phyloP scores from a whole-genome alignment of 1,140 invertebrate genomes.

The Drosophila orena region DNA sequence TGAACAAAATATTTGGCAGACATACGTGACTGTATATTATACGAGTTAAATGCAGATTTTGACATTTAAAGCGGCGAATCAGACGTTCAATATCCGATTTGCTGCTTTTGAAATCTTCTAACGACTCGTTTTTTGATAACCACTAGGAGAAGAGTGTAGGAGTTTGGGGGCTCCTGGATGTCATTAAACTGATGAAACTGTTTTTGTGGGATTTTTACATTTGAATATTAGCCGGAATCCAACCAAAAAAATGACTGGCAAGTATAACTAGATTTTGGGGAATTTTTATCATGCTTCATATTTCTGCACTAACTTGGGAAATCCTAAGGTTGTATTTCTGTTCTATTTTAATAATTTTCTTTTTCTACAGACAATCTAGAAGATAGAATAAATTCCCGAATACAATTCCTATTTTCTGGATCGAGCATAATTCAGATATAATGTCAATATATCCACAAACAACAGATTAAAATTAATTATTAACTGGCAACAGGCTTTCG shows the following conservation, averaged over 20 bases:
- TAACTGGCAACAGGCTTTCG: slow-evolving; percentile 54
- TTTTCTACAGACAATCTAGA: too few species aligned
- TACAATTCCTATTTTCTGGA: neutral
- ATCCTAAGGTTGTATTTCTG: neutral
- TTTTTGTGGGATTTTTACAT: slow-evolving; percentile 9
- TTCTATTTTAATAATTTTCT: too few species aligned
- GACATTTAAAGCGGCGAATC: slow-evolving; percentile 49
- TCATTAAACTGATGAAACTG: slow-evolving; percentile 34
- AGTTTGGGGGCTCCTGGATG: slow-evolving; percentile 1
- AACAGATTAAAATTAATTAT: slow-evolving; percentile 56
- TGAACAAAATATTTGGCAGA: slow-evolving; percentile 34
- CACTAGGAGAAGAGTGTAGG: neutral
- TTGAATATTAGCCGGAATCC: too few species aligned
- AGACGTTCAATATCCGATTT: slow-evolving; percentile 45
- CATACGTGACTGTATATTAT: slow-evolving; percentile 20
- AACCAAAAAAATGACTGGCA: neutral
- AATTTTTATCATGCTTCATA: neutral
- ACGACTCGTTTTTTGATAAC: slow-evolving; percentile 11
- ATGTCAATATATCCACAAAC: slow-evolving; percentile 42
- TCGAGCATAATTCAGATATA: slow-evolving; percentile 30
- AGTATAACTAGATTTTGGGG: slow-evolving; percentile 3
- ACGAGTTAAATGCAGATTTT: slow-evolving; percentile 38
- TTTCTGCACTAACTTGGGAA: too few species aligned
- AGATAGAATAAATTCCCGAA: neutral
- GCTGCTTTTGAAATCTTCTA: slow-evolving; percentile 1